Evolutionary conservation across 2,888 invertebrate genomes (phyloP), one percentile per base, ranked within the genome.

Genomic region (Carpatolechia fugitivella): DNA sequence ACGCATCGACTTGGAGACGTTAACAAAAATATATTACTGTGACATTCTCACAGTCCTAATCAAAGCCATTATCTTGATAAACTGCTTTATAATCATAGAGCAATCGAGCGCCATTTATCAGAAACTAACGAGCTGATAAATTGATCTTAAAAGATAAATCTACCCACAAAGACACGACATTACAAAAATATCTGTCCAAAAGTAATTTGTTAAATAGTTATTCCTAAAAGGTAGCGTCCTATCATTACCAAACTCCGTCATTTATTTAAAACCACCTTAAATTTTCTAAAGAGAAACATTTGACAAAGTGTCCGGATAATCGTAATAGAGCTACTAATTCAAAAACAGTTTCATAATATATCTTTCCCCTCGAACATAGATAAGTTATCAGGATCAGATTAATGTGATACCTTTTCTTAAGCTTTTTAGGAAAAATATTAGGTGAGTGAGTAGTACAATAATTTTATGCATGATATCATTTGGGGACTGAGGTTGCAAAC

Each of bases 91-190:
- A 81, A 85, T 83, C 85, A 79, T 70, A 74, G 70, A 80, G 69
- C 74, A 76, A 82, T 83, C 77, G 72, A 74, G 72, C 70, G 69
- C 64, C 77, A 86, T 88, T 83, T 81, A 83, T 86, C 78, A 81
- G 74, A 60, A 66, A 66, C 76, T 86, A 87, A 88, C 80, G 82
- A 87, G 79, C 76, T 77, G 79, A 86, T 85, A 82, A 88, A 85
- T 83, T 82, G 83, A 83, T 83, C 79, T 76, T 76, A 72, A 74
- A 65, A 80, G 82, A 85, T 84, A 82, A 79, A 74, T 67, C 74
- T 74, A 77, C 80, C 82, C 77, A 83, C 79, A 79, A 81, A 81
- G 77, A 79, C 76, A 76, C 68, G 69, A 78, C 76, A 78, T 85
- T 78, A 86, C 82, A 82, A 79, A 84, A 81, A 83, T 85, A 78